Evolutionary conservation across 2,113 vertebrate genomes (phyloP).

Genomic region (Ameiurus melas): DNA sequence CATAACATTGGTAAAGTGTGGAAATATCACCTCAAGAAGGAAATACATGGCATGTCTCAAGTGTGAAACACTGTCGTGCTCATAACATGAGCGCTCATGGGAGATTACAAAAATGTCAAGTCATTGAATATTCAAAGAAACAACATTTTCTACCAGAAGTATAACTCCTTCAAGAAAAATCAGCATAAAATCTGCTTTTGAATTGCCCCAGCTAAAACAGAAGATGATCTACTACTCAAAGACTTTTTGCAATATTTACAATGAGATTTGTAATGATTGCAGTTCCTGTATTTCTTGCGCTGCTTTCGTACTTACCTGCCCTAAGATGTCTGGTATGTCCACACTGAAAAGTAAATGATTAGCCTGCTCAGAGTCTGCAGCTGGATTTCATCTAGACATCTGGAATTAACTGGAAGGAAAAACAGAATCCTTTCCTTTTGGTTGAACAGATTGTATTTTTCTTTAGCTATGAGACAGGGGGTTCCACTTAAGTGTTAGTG

Average conservation of each 20-base stretch:
- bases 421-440: neutral
- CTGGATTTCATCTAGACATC: constrained; percentile 11
- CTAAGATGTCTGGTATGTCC: neutral
- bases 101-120: neutral
- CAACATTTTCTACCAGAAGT: neutral
- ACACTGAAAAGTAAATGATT: neutral
- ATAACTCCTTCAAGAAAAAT: neutral
- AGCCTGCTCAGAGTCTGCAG: neutral
- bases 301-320: constrained; percentile 12
- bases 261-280: neutral
- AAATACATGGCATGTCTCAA: neutral
- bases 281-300: neutral
- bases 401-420: neutral
- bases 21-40: neutral
- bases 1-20: neutral
- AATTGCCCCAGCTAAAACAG: neutral
- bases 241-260: neutral
- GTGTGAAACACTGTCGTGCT: neutral
- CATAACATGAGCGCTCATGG: neutral
- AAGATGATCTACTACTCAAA: neutral
- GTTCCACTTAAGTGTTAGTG: neutral
- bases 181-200: too few species aligned
- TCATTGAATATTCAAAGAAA: neutral
- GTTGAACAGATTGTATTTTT: neutral
- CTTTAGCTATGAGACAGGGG: neutral